Conservation (phyloP, 2,797 vertebrate genomes). For the Leptoclinus maculatus region DNA sequence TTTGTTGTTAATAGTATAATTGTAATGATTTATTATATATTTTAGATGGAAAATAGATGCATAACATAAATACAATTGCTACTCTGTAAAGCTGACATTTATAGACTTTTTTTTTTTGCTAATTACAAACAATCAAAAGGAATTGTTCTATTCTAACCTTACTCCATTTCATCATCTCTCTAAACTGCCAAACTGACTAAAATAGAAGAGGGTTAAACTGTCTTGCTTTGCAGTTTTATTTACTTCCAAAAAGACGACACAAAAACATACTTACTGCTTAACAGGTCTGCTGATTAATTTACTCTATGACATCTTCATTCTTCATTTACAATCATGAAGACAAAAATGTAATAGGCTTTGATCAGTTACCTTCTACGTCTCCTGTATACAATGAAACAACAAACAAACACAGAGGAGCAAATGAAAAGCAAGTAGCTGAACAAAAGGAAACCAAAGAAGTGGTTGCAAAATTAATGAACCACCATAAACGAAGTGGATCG, state of each 20-base stretch:
- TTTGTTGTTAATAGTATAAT: background rate
- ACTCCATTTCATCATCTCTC: background rate
- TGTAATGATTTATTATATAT: background rate
- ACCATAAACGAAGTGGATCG: constrained; percentile 84
- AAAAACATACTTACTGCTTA: background rate
- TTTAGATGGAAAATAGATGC: background rate
- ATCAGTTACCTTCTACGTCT: constrained; percentile 62
- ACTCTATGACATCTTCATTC: background rate
- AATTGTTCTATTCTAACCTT: background rate
- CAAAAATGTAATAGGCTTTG: constrained; percentile 10
- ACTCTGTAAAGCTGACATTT: background rate
- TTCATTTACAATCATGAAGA: background rate
- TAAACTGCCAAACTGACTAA: background rate
- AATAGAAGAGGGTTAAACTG: background rate
- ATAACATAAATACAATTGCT: background rate
- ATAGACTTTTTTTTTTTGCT: background rate
- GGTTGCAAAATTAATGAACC: constrained; percentile 90
- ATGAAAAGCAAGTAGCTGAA: constrained; percentile 86
- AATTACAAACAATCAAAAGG: background rate
- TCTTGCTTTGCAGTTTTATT: background rate
- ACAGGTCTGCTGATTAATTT: background rate
- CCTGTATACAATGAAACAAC: constrained; percentile 72
- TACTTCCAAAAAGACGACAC: accelerated
- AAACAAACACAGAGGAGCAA: constrained; percentile 73
- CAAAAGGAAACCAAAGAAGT: constrained; percentile 85